These are phyloP conservation scores for Rhagoletis pomonella DNA, from an alignment of 1,140 invertebrate genomes.

Conservation along the genomic window DNA sequence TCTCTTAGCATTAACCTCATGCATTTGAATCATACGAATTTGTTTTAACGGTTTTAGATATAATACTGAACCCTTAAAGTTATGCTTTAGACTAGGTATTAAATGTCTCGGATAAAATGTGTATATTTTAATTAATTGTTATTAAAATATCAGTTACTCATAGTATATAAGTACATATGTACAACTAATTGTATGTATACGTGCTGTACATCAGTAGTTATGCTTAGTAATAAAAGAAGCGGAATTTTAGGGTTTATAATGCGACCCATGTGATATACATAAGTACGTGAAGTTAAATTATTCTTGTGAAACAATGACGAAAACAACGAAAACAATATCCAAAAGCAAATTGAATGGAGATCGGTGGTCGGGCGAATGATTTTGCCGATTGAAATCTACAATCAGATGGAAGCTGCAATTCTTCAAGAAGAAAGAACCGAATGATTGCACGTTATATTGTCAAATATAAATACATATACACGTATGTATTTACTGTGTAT, in stretches of 20 bases:
- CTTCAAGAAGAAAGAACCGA: not conserved
- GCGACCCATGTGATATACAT: slow-evolving; percentile 37
- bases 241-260: slow-evolving; percentile 12
- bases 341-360: not conserved
- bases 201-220: not conserved
- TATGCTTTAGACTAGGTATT: not conserved
- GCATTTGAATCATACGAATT: slow-evolving; percentile 35
- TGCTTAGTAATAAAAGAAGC: not conserved
- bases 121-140: not conserved
- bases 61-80: not conserved
- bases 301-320: not conserved
- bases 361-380: not conserved
- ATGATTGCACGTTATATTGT: not conserved
- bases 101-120: not conserved
- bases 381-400: not conserved
- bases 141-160: not conserved
- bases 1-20: slow-evolving; percentile 19
- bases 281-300: slow-evolving; percentile 49
- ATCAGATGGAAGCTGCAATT: not conserved
- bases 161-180: not conserved
- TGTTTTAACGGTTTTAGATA: slow-evolving; percentile 1
- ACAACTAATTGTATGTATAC: not conserved
- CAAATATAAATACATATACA: not conserved
- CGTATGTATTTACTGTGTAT: not conserved
- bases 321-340: not conserved